These are phyloP conservation scores for Phrynocephalus versicolor DNA, from an alignment of 2,113 vertebrate genomes.

Conservation along the genomic window DNA sequence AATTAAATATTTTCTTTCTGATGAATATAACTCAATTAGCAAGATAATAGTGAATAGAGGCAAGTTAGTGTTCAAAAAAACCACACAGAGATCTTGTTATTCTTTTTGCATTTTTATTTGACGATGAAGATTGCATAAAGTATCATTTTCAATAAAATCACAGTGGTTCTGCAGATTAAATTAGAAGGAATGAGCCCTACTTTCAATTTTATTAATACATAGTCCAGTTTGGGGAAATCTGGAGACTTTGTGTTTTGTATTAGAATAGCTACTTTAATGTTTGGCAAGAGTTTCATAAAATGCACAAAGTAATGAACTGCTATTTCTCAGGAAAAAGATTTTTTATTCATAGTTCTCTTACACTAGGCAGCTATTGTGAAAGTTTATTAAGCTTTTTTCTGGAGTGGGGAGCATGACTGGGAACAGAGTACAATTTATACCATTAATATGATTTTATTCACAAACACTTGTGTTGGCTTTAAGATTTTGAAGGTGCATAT, in stretches of 20 bases:
- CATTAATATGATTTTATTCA: not conserved
- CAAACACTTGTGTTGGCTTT: not conserved
- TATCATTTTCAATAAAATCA: not conserved
- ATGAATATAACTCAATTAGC: conserved; percentile 53
- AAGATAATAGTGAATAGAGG: conserved; percentile 1
- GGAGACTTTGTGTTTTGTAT: conserved; percentile 34
- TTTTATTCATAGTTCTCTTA: conserved; percentile 10
- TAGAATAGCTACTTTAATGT: not conserved
- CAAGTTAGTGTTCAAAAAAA: not conserved
- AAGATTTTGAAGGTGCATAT: not conserved
- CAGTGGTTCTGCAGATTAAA: conserved; percentile 10
- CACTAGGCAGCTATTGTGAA: conserved; percentile 30
- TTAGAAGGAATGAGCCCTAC: conserved; percentile 18
- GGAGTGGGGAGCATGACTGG: not conserved
- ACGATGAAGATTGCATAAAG: not conserved
- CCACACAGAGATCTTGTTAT: conserved; percentile 22
- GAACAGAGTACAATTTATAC: not conserved
- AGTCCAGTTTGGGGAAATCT: conserved; percentile 15
- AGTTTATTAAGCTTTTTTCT: not conserved
- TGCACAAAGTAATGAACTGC: conserved; percentile 4
- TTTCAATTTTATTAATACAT: conserved; percentile 25
- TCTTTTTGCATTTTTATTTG: conserved; percentile 11
- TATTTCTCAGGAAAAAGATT: conserved; percentile 18
- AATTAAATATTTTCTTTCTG: conserved; percentile 55
- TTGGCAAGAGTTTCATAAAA: conserved; percentile 30